Evolutionary conservation across 1,140 invertebrate species (phyloP).

Genomic region (Bombus waltoni): DNA sequence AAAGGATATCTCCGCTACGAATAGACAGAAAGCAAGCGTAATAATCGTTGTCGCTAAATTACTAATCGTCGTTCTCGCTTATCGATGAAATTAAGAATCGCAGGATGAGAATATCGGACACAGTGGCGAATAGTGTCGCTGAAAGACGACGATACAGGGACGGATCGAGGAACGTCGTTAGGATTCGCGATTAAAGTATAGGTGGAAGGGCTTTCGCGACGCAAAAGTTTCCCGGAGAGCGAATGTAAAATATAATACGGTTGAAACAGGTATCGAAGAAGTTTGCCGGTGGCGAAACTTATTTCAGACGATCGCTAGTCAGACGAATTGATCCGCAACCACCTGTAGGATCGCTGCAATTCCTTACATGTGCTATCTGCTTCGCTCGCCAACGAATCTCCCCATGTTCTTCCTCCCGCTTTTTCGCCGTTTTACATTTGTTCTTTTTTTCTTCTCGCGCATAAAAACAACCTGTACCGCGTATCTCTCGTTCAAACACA

Average conservation of each 20-base stretch:
- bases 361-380: background rate
- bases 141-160: too few relatives aligned
- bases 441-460: background rate
- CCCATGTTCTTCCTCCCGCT: background rate
- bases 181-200: background rate
- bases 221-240: background rate
- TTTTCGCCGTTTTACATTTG: background rate
- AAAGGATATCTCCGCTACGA: too few relatives aligned
- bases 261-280: background rate
- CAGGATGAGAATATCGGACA: too few relatives aligned
- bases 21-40: too few relatives aligned
- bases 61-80: too few relatives aligned
- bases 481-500: background rate
- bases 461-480: background rate
- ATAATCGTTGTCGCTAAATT: too few relatives aligned
- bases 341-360: conserved; percentile 53
- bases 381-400: background rate
- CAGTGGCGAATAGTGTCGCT: too few relatives aligned
- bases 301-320: conserved; percentile 10
- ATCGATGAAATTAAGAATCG: too few relatives aligned
- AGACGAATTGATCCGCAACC: conserved; percentile 45
- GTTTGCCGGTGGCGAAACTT: conserved; percentile 16
- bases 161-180: too few relatives aligned
- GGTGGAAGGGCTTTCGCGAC: background rate
- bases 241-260: background rate